phyloP scores from a whole-genome alignment of 2,888 invertebrate genomes.

The Entomobrya proxima region DNA sequence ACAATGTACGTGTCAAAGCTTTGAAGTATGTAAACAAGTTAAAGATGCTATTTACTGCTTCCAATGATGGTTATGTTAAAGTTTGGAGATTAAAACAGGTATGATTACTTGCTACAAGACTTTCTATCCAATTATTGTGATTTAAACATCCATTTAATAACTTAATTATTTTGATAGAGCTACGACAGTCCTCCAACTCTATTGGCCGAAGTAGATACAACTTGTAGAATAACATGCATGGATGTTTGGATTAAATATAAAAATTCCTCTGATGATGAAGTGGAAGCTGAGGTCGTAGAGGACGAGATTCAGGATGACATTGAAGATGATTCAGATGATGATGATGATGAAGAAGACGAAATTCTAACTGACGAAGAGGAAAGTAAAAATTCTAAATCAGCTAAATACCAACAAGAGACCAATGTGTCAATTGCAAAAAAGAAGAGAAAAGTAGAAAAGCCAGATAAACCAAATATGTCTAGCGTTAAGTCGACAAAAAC shows the following conservation, averaged over 20 bases:
- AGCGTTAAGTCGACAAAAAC: not conserved
- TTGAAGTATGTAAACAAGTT: slow-evolving; percentile 67
- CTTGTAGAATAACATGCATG: slow-evolving; percentile 86
- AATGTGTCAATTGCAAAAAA: not conserved
- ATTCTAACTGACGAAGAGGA: slow-evolving; percentile 30
- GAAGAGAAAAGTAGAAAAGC: slow-evolving; percentile 2
- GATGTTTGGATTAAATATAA: slow-evolving; percentile 78
- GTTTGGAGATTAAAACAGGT: slow-evolving; percentile 81
- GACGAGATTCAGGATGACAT: slow-evolving; percentile 3
- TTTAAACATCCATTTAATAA: not conserved
- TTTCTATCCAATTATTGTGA: not conserved
- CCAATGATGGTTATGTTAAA: slow-evolving; percentile 88
- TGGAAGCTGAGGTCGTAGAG: not conserved
- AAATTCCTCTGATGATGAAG: no score
- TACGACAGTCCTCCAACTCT: slow-evolving; percentile 78
- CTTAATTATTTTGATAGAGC: slow-evolving; percentile 74
- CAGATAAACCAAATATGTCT: not conserved
- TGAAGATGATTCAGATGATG: slow-evolving; percentile 49
- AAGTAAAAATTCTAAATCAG: slow-evolving; percentile 35
- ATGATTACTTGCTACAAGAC: slow-evolving; percentile 34
- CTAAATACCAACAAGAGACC: not conserved
- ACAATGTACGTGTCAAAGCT: slow-evolving; percentile 74
- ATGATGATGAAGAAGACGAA: slow-evolving; percentile 32
- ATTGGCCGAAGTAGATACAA: slow-evolving; percentile 82
- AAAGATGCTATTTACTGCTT: slow-evolving; percentile 80